Evolutionary conservation across 1,140 invertebrate species (phyloP).

Genomic region (Bactericera cockerelli): DNA sequence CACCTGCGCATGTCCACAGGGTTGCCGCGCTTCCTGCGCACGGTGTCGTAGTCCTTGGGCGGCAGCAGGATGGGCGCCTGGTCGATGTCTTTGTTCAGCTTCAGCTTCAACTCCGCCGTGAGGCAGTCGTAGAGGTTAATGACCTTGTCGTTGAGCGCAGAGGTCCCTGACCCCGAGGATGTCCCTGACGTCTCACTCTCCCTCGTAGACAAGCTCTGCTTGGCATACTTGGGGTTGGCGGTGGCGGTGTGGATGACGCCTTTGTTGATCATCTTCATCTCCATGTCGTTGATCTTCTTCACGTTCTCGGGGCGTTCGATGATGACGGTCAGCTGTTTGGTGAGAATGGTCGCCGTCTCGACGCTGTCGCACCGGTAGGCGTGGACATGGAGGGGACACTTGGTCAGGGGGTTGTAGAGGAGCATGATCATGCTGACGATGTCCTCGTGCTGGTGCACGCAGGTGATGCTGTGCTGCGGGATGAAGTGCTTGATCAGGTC

Average conservation of each 20-base stretch:
- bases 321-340: constrained; percentile 61
- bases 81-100: constrained; percentile 41
- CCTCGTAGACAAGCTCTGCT: constrained; percentile 35
- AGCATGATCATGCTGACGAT: constrained; percentile 79
- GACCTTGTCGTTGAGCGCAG: constrained; percentile 32
- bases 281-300: constrained; percentile 67
- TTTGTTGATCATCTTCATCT: constrained; percentile 37
- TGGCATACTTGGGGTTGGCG: constrained; percentile 2
- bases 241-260: constrained; percentile 24
- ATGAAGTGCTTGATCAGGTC: constrained; percentile 82
- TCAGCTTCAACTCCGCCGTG: constrained; percentile 75
- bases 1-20: constrained; percentile 62
- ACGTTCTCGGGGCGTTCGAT: constrained; percentile 73
- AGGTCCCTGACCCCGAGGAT: constrained; percentile 14
- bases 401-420: constrained; percentile 80
- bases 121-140: constrained; percentile 73
- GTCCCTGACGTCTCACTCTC: constrained; percentile 52
- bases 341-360: constrained; percentile 73
- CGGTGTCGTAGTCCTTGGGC: constrained; percentile 83
- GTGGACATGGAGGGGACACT: constrained; percentile 77
- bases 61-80: constrained; percentile 62
- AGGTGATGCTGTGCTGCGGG: constrained; percentile 81
- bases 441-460: constrained; percentile 71
- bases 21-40: constrained; percentile 67
- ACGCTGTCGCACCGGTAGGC: constrained; percentile 90